Base-by-base conservation (phyloP, 2,797 vertebrate genomes). In the Sebastes miniatus region DNA sequence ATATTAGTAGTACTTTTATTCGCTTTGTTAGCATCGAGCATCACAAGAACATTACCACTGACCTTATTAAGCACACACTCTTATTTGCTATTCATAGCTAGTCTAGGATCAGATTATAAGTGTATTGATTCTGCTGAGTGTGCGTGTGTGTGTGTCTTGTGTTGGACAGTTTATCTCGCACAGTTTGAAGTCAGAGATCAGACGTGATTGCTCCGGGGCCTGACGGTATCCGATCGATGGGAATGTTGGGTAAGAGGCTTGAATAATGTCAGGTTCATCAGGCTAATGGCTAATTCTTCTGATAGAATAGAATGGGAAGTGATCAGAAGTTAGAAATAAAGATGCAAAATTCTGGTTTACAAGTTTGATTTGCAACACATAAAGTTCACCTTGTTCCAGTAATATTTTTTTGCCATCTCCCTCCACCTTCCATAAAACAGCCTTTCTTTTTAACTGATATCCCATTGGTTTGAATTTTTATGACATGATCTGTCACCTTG, bases 121-220 rank as follows among this genome's bases (percentile, higher is more conserved):
- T 47, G 67, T 58, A 76, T 82, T 65, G 76, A 82, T 76, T 75
- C 14, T 32, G 69, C 22, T 67, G 39, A 16, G 39, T 43, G 63
- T 29, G 34, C 24, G 57, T 18, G 54, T 39, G 12, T 71, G 29
- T 29, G 29, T 18, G 63, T 57, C 4, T 32, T 24, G 4, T 10
- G 63, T 63, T 0, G 2, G 11, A 4, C 62, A 34, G 13, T 71
- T 76, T 24, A 66, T 69, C 61, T 54, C 24, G 4, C 66, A 3
- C 62, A 56, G 58, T 86, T 87, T 85, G 68, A 72, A 80, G 70
- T 57, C 61, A 27, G 67, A 65, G 32, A 66, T 64, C 36, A 16
- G 68, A 76, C 16, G 32, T 8, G 34, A 67, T 72, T 10, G 67
- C 76, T 56, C 13, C 5, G 0, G 39, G 43, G 43, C 62, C 75